Base-by-base conservation (phyloP, 2,797 vertebrate species). In the Phoxinus dragarum region DNA sequence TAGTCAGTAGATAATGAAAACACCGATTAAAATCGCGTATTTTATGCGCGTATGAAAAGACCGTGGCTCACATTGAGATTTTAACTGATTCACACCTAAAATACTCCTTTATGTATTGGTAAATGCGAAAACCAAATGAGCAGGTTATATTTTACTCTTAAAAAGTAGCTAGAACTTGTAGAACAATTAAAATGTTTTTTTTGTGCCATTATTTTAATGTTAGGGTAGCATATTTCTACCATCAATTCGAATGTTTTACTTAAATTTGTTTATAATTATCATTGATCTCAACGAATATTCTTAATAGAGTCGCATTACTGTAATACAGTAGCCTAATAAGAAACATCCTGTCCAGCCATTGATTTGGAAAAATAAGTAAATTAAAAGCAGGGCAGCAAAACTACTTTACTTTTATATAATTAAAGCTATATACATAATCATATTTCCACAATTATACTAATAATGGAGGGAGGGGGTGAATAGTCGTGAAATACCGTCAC, bases 1-100 rank as follows among this genome's bases (percentile, higher is more conserved):
- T 59, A 31, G 40, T 61, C 82, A 71, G 31, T 79, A 66, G 27
- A 12, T 34, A 61, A 77, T 36, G 38, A 49, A 79, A 84, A 38
- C 1, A 64, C 23, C 31, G 27, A 61, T 59, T 56, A 49, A 71
- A 42, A 71, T 40, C n/a, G 69, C 27, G 11, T 77, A 3, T 47
- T 69, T 84, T 56, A 61, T 49, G 38, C 14, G 74, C 27, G 5
- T 44, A 23, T 56, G 64, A 42, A 84, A 78, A 78, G 47, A 56
- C 61, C 6, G n/a, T 27, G 17, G 4, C 4, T 83, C 44, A 27
- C 31, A 47, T 23, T 34, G 19, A 84, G 75, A 27, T 71, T 31
- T 44, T 84, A 27, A 56, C 34, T 36, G 21, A 66, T 49, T 52
- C 31, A 6, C 12, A 75, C 1, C 6, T 54, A 10, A 77, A 68